These are phyloP conservation scores for Junonia oenone DNA, from an alignment of 2,888 invertebrate species.

Conservation along the genomic window DNA sequence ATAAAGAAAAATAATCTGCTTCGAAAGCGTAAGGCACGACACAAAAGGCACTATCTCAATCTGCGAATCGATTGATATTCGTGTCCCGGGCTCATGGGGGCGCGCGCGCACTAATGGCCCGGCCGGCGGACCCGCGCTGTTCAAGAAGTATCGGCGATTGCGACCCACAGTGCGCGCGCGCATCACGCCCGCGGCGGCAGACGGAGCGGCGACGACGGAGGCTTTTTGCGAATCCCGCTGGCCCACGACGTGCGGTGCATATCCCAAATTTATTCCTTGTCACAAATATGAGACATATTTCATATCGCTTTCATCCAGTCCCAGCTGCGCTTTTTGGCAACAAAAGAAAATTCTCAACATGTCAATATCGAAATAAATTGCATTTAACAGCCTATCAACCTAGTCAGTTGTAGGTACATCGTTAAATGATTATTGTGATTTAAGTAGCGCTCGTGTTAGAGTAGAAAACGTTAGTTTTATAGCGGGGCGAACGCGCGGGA, in stretches of 20 bases:
- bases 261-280: neutral
- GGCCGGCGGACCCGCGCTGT: neutral
- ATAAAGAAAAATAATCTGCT: conserved; percentile 12
- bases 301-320: neutral
- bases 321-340: neutral
- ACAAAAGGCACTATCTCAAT: conserved; percentile 14
- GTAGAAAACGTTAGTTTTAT: conserved; percentile 16
- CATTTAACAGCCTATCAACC: neutral
- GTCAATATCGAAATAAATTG: neutral
- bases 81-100: neutral
- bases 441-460: conserved; percentile 20
- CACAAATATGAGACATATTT: neutral
- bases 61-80: conserved; percentile 14
- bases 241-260: neutral
- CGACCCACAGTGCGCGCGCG: neutral
- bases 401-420: neutral
- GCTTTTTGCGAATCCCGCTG: conserved; percentile 7
- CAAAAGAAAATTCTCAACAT: neutral
- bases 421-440: conserved; percentile 21
- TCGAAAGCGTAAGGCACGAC: conserved; percentile 1
- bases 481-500: neutral
- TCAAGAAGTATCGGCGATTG: neutral
- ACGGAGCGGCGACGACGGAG: conserved; percentile 23
- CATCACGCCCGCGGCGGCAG: conserved; percentile 3
- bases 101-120: conserved; percentile 10